These are phyloP conservation scores for Brachionus asplanchnoidis DNA, from an alignment of 1,140 invertebrate species.

Conservation along the genomic window DNA sequence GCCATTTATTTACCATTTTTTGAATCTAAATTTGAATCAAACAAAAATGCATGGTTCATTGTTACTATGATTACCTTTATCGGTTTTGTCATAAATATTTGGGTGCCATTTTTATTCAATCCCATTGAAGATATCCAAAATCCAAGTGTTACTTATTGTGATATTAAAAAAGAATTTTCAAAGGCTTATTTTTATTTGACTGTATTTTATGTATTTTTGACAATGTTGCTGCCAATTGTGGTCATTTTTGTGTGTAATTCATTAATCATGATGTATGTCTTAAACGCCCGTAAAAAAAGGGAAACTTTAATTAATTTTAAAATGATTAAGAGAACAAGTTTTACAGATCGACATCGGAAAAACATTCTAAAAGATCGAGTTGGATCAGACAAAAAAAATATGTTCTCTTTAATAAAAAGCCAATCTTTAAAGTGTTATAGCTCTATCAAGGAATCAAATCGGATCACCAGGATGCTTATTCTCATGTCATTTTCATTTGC, in stretches of 20 bases:
- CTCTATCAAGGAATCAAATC: not conserved
- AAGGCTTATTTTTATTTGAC: not conserved
- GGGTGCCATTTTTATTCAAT: conserved; percentile 40
- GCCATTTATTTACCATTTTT: conserved; percentile 27
- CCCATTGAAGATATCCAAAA: not conserved
- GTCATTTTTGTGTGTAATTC: conserved; percentile 18
- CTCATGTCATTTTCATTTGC: conserved; percentile 34
- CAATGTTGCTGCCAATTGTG: conserved; percentile 29
- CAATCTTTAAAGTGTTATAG: not conserved
- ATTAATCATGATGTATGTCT: not conserved
- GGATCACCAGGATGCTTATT: conserved; percentile 9
- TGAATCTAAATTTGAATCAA: conserved; percentile 20
- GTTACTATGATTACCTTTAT: not conserved
- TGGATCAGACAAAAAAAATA: not conserved
- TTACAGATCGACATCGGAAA: too few relatives aligned
- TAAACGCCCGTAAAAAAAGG: not conserved
- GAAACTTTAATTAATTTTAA: not conserved
- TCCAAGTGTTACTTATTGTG: not conserved
- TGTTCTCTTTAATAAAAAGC: not conserved
- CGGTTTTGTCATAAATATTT: not conserved
- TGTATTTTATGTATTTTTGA: conserved; percentile 22
- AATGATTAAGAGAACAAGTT: not conserved
- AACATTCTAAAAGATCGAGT: not conserved
- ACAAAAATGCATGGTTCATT: conserved; percentile 14
- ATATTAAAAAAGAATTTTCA: conserved; percentile 25